Evolutionary conservation across 2,888 invertebrate species (phyloP), one percentile per base, ranked within the genome.

Genomic region (Xylophagus ater): DNA sequence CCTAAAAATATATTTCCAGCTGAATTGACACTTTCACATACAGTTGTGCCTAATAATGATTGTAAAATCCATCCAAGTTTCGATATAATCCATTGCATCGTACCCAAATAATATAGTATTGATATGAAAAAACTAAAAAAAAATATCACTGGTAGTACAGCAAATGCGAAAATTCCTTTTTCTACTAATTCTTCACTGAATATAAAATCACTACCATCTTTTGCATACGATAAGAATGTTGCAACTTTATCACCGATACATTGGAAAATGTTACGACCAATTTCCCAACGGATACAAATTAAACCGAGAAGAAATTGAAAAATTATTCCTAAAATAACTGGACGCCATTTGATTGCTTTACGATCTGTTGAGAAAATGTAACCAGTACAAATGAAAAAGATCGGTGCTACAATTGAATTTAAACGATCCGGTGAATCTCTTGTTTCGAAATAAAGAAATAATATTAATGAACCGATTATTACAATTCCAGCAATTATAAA

Each of bases 1-100:
- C 96, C 94, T 13, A 97, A 68, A 55, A 97, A 97, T 19, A 93
- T 86, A 59, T 93, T 94, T 0, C 89, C 93, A 1, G 93, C 85
- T 10, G 89, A 80, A 46, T 82, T 90, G 26, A 96, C 78, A 41
- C 93, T 93, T 66, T 97, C 97, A 40, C 90, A 90, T 1, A 94
- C 87, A 0, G 96, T 90, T 0, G 96, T 96, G 12, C 79, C 83
- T 62, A 90, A 65, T 1, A 78, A 60, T 10, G 66, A 57, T 49
- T 81, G 79, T 37, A 94, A 68, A 10, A 84, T 56, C 68, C 78
- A 77, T 0, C 94, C 94, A 18, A 94, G 61, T 56, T 81, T 83
- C 15, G 76, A 54, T 23, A 93, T 81, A 43, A 90, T 65, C 70
- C 77, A 81, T 65, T 94, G 93, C 75, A 97, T 82, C 0, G 79